These are phyloP conservation scores for Phylloscopus whistleri DNA, from an alignment of 2,113 vertebrate genomes.

Conservation along the genomic window DNA sequence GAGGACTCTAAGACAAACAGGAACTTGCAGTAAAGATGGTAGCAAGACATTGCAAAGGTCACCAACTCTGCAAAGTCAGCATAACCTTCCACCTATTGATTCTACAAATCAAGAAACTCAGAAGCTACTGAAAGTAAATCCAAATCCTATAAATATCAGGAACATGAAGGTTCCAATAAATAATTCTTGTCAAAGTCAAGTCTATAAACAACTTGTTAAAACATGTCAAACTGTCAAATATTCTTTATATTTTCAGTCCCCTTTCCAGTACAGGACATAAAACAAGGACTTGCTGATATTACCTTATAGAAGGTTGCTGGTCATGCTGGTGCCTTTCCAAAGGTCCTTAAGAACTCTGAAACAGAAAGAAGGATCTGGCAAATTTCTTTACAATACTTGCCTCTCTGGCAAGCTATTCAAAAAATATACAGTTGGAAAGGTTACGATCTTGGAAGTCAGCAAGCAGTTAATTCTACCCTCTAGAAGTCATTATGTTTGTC, in stretches of 20 bases:
- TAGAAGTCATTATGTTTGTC: background rate
- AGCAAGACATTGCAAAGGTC: background rate
- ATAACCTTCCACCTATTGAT: constrained; percentile 4
- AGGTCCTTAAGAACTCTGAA: background rate
- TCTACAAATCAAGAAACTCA: constrained; percentile 3
- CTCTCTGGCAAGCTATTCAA: background rate
- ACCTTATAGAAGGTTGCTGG: background rate
- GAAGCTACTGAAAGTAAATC: constrained; percentile 9
- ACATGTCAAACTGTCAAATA: background rate
- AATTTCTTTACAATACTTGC: background rate
- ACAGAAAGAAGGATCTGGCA: background rate
- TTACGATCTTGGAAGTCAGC: background rate
- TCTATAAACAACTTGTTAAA: constrained; percentile 35
- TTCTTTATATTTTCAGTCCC: background rate
- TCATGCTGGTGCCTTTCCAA: background rate
- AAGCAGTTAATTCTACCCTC: background rate
- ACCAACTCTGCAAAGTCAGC: constrained; percentile 1
- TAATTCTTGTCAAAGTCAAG: background rate
- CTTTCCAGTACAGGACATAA: background rate
- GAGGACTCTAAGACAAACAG: background rate
- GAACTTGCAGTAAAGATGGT: background rate
- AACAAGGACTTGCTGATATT: background rate
- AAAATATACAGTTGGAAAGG: background rate
- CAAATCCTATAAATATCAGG: constrained; percentile 20
- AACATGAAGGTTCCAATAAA: constrained; percentile 16